Percentiles rank a stretch among this genome's conserved stretches.
Conservation (phyloP, 2,113 vertebrate species). For the Cynocephalus volans region DNA sequence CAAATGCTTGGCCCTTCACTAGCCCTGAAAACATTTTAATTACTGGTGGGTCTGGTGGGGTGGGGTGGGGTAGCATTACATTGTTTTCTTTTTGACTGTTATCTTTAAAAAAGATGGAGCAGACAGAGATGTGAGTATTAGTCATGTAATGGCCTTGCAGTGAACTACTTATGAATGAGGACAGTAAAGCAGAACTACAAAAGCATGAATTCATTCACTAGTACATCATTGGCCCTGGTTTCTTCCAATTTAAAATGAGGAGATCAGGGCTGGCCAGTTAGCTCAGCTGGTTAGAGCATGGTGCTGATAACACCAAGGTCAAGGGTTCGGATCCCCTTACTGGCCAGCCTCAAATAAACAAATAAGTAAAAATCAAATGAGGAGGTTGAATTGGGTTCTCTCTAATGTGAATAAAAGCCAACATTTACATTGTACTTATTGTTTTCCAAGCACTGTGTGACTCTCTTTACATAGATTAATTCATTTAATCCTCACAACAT, state of each 20-base stretch:
- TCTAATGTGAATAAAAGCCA: background rate
- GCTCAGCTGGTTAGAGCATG: too few species aligned
- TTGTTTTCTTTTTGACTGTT: background rate
- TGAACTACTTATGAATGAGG: background rate
- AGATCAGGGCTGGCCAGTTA: too few species aligned
- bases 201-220: background rate
- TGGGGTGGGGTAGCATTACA: background rate
- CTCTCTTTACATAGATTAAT: too few species aligned
- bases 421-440: too few species aligned
- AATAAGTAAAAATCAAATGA: too few species aligned
- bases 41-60: background rate
- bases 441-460: too few species aligned
- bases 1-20: background rate
- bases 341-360: too few species aligned
- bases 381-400: too few species aligned
- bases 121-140: background rate
- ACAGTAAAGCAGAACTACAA: background rate
- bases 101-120: background rate
- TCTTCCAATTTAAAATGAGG: background rate
- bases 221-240: background rate
- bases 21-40: background rate
- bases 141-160: background rate
- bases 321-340: too few species aligned
- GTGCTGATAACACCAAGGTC: too few species aligned
- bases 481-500: too few species aligned